Evolutionary conservation across 2,797 vertebrate species (phyloP), one percentile per base, ranked within the genome.

Genomic region (Centropyge bicolor): DNA sequence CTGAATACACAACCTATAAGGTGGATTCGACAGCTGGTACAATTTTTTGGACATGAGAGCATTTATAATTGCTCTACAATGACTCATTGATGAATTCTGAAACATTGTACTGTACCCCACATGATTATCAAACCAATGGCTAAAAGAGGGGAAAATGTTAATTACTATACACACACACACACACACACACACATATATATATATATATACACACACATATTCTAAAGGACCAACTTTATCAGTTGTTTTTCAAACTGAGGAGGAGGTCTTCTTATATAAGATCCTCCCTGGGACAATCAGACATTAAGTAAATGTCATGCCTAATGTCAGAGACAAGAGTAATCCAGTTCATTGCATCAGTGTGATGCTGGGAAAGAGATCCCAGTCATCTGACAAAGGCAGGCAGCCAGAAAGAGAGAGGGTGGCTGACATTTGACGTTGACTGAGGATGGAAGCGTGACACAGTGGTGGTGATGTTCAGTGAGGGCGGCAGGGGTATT

Each of bases 361-460:
- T 63, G 48, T 45, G 41, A 4, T 2, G 3, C 11, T 72, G 56
- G 14, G 48, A 67, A 38, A 64, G 35, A 78, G 16, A 65, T 40
- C 48, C 22, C 36, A 24, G 57, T 56, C 55, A 46, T 74, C 45
- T 31, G 68, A 45, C 61, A 66, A 22, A 63, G 35, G 45, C n/a
- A 45, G 20, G 20, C 45, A 60, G 65, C 45, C 38, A 22, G 17
- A 31, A 10, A 75, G 10, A 31, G 31, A 36, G 67, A 75, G 40
- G 24, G 56, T 11, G 55, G 61, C 55, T 92, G 90, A 91, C 84
- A 90, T 92, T 90, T 89, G 41, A 83, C 74, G 63, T 45, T 45
- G 59, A 85, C 73, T 61, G 55, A 70, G 45, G 57, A 70, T 68
- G 70, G 66, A 71, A 71, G 66, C 8, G 27, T 80, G 73, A 91